Percentiles rank a stretch among this genome's conserved stretches.
phyloP scores from a whole-genome alignment of 2,888 invertebrate genomes.

The Eretmocerus hayati region DNA sequence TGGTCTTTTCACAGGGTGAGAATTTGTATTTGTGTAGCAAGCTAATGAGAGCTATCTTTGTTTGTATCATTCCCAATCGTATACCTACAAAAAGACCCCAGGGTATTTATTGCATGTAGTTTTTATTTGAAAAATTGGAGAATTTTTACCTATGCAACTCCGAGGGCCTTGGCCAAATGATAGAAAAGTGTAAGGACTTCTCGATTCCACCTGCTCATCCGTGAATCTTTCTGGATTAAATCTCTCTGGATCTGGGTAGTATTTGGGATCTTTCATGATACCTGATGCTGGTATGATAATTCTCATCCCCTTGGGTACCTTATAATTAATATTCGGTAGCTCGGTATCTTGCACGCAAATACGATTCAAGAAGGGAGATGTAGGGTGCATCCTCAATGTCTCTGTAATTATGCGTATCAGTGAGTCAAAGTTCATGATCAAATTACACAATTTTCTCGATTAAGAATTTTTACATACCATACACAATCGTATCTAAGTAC shows the following conservation, averaged over 20 bases:
- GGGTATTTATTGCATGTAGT: not conserved
- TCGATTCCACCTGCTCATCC: slow-evolving; percentile 30
- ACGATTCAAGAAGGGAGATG: slow-evolving; percentile 33
- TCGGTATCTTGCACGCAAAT: slow-evolving; percentile 30
- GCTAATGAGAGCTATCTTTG: slow-evolving; percentile 12
- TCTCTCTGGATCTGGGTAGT: slow-evolving; percentile 26
- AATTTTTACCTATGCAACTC: slow-evolving; percentile 18
- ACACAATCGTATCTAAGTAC: slow-evolving; percentile 46
- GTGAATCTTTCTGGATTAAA: slow-evolving; percentile 34
- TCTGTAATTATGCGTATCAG: slow-evolving; percentile 21
- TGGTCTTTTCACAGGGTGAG: slow-evolving; percentile 9
- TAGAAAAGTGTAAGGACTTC: slow-evolving; percentile 23
- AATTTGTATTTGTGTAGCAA: slow-evolving; percentile 11
- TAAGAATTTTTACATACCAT: slow-evolving; percentile 35
- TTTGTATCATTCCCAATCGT: slow-evolving; percentile 19
- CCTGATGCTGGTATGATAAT: slow-evolving; percentile 39
- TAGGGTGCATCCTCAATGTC: slow-evolving; percentile 38
- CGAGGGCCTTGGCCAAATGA: slow-evolving; percentile 27
- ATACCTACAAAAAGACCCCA: slow-evolving; percentile 8
- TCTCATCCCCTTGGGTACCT: slow-evolving; percentile 24
- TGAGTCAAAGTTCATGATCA: not conserved
- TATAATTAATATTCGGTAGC: slow-evolving; percentile 21
- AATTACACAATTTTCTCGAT: too few species aligned
- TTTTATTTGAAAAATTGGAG: too few species aligned
- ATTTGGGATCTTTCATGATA: slow-evolving; percentile 45